These are phyloP conservation scores for Oophaga pumilio DNA, from an alignment of 2,113 vertebrate genomes.

Conservation along the genomic window DNA sequence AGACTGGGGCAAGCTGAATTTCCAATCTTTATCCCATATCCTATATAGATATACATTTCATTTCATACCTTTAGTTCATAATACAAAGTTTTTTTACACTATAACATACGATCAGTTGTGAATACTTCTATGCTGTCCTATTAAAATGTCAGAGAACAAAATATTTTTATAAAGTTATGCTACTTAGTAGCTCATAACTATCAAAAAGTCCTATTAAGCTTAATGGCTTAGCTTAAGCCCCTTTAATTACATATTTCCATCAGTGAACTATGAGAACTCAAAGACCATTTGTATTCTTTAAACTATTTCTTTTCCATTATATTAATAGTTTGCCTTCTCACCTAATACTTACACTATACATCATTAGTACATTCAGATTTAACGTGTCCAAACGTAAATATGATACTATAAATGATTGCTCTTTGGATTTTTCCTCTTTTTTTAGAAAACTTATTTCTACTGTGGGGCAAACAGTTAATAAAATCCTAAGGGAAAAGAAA, in stretches of 20 bases:
- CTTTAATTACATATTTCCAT: conserved; percentile 8
- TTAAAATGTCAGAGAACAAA: background rate
- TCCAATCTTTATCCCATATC: background rate
- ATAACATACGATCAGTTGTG: background rate
- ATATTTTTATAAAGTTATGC: background rate
- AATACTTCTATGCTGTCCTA: background rate
- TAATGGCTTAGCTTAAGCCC: conserved; percentile 13
- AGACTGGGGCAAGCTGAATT: background rate
- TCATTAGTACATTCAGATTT: background rate
- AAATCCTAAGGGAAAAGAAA: conserved; percentile 9
- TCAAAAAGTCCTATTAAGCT: background rate
- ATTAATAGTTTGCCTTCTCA: conserved; percentile 4
- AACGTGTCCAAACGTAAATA: background rate
- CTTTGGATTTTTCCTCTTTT: background rate
- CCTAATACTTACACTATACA: conserved; percentile 23
- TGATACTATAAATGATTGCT: background rate
- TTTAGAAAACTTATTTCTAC: conserved; percentile 13
- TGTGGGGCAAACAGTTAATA: conserved; percentile 39
- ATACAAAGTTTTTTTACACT: background rate
- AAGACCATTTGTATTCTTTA: conserved; percentile 9
- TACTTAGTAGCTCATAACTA: conserved; percentile 4
- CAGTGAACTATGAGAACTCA: background rate
- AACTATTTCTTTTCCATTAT: conserved; percentile 5
- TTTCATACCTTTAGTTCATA: background rate
- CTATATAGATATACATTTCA: background rate